phyloP scores from a whole-genome alignment of 1,140 invertebrate genomes.

The Tetragonula clypearis region DNA sequence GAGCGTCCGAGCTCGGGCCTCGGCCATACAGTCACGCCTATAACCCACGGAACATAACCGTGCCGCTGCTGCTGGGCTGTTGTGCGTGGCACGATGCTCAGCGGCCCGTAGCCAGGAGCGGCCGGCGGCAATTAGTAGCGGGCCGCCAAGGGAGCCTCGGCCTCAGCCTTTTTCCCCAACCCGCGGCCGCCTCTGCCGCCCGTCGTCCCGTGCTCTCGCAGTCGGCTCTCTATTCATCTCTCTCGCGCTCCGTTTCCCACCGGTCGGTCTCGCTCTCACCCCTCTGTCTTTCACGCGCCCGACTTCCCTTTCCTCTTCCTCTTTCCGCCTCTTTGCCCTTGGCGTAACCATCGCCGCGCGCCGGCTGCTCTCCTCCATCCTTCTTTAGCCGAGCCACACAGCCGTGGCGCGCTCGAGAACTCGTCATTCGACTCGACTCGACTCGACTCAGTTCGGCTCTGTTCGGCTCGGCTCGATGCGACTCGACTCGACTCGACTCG shows the following conservation, averaged over 20 bases:
- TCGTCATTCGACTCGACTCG: neutral
- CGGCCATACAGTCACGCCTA: conserved; percentile 60
- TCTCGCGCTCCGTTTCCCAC: neutral
- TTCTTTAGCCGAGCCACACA: conserved; percentile 4
- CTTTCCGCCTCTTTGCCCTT: conserved; percentile 62
- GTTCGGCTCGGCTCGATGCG: neutral
- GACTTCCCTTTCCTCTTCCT: conserved; percentile 63
- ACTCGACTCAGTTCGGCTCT: neutral
- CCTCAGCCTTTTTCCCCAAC: conserved; percentile 71
- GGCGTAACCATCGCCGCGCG: conserved; percentile 60
- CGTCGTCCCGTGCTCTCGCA: conserved; percentile 72
- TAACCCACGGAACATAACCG: conserved; percentile 70
- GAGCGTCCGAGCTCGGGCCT: conserved; percentile 34
- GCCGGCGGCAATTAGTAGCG: conserved; percentile 81
- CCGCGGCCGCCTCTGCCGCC: conserved; percentile 59
- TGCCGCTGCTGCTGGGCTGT: conserved; percentile 52
- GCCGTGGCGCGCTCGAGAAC: neutral
- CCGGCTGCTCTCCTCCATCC: conserved; percentile 50
- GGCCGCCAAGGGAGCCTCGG: conserved; percentile 79
- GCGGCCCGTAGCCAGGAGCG: conserved; percentile 80
- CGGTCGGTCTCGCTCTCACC: conserved; percentile 14
- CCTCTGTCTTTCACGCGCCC: conserved; percentile 63
- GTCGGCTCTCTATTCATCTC: neutral
- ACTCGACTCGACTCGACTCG: conserved; percentile 16
- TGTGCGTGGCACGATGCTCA: conserved; percentile 77